Conservation (phyloP, 2,888 invertebrate genomes). For the Cerastoderma edule region DNA sequence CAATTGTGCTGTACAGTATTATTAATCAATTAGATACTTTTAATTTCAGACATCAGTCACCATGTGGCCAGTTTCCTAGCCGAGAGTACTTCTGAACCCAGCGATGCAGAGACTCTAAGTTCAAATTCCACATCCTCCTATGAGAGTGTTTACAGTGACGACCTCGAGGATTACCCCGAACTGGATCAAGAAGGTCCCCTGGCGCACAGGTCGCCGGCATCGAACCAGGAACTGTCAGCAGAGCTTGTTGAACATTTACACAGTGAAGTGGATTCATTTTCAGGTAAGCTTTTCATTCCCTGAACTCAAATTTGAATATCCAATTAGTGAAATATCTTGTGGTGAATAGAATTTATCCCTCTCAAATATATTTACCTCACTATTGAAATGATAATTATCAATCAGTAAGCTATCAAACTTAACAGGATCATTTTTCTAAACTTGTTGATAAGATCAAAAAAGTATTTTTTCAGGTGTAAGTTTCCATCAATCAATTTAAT, state of each 20-base stretch:
- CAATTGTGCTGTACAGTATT: background rate
- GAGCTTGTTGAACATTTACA: too few relatives aligned
- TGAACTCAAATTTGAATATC: background rate
- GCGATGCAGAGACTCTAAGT: conserved; percentile 53
- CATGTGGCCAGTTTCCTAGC: conserved; percentile 36
- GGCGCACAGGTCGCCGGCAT: background rate
- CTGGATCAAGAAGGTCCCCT: too few relatives aligned
- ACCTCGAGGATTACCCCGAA: background rate
- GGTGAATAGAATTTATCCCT: background rate
- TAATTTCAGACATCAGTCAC: conserved; percentile 32
- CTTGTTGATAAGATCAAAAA: too few relatives aligned
- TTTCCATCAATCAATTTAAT: too few relatives aligned
- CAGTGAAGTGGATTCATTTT: too few relatives aligned
- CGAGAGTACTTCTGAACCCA: conserved; percentile 34
- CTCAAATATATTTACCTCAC: background rate
- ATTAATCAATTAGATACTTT: background rate
- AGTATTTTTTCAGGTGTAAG: too few relatives aligned
- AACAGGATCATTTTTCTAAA: too few relatives aligned
- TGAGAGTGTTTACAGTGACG: conserved; percentile 31
- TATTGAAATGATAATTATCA: too few relatives aligned
- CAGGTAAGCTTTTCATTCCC: too few relatives aligned
- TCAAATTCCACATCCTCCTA: conserved; percentile 39
- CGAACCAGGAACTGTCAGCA: background rate
- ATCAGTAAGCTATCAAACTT: too few relatives aligned
- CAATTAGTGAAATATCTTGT: background rate